A percentile compares a stretch with the other conserved stretches of the same genome.
Evolutionary conservation across 2,888 invertebrate species (phyloP).

Genomic region (Eucera pruinosa): DNA sequence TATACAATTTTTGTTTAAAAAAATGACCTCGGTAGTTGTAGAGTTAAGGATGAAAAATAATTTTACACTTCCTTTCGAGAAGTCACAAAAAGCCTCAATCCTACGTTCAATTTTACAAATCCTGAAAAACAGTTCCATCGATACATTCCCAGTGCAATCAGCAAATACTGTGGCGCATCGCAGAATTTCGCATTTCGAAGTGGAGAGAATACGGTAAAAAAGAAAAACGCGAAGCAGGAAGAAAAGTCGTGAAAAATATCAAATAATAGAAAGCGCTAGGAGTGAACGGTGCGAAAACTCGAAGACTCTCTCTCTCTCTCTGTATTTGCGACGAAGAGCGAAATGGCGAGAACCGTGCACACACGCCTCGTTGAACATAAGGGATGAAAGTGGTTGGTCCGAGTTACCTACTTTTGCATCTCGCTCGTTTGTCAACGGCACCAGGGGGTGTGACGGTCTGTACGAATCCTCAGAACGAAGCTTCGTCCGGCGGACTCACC

Average conservation of each 20-base stretch:
- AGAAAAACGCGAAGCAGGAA: not conserved
- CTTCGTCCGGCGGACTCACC: constrained; percentile 22
- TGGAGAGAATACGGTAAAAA: not conserved
- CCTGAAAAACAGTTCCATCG: constrained; percentile 8
- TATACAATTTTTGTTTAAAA: too few species aligned
- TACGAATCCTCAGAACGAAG: constrained; percentile 39
- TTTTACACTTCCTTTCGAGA: too few species aligned
- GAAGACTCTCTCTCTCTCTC: constrained; percentile 7
- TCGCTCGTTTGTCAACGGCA: constrained; percentile 76
- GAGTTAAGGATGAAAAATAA: too few species aligned
- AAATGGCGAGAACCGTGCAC: constrained; percentile 19
- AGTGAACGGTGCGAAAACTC: constrained; percentile 23
- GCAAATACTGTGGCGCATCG: constrained; percentile 17
- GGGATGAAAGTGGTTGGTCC: constrained; percentile 54
- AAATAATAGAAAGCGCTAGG: not conserved
- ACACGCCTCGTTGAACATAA: constrained; percentile 22
- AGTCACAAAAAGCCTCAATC: not conserved
- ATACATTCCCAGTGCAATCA: not conserved
- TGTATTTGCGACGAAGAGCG: constrained; percentile 23
- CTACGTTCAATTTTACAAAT: constrained; percentile 3
- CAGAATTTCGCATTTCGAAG: constrained; percentile 34
- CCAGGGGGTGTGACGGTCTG: constrained; percentile 29
- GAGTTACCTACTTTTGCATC: constrained; percentile 79
- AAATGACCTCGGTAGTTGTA: too few species aligned
- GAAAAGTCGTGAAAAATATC: constrained; percentile 34